These are phyloP conservation scores for Paedocypris sp. DNA, from an alignment of 2,113 vertebrate species.

Conservation along the genomic window DNA sequence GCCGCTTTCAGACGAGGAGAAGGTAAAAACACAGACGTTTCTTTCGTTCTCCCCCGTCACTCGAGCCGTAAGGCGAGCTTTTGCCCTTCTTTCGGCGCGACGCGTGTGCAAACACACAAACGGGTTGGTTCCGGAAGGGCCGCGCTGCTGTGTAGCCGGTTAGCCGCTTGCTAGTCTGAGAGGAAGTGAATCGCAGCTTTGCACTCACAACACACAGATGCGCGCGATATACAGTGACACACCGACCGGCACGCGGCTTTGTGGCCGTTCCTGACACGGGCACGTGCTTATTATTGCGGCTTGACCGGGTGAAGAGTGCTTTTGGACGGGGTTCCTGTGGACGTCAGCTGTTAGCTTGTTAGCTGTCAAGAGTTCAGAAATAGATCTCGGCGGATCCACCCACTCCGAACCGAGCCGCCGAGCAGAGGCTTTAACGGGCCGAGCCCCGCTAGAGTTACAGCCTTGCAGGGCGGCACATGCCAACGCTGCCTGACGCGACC, in stretches of 20 bases:
- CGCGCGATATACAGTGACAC: background rate
- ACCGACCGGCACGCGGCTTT: background rate
- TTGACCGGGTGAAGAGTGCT: background rate
- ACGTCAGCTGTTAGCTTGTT: conserved; percentile 7
- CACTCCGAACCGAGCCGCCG: background rate
- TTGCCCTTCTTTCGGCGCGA: background rate
- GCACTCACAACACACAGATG: fast-evolving
- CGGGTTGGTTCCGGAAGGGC: background rate
- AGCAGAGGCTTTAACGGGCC: background rate
- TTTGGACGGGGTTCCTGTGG: background rate
- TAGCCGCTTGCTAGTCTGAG: conserved; percentile 23
- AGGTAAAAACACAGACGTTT: conserved; percentile 58
- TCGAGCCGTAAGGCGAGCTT: background rate
- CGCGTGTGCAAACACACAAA: background rate
- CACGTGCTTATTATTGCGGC: too few relatives aligned
- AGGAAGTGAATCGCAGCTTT: conserved; percentile 30
- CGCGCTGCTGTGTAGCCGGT: conserved; percentile 1
- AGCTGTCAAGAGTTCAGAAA: conserved; percentile 20
- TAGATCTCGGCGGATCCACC: conserved; percentile 14
- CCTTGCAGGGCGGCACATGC: background rate
- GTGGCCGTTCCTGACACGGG: background rate
- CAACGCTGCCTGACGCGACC: background rate
- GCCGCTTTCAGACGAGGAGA: conserved; percentile 85
- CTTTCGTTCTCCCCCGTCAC: background rate
- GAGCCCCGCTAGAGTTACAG: conserved; percentile 15